Evolutionary conservation across 2,113 vertebrate genomes (phyloP).

Genomic region (Gnathonemus echidnorhynchus): DNA sequence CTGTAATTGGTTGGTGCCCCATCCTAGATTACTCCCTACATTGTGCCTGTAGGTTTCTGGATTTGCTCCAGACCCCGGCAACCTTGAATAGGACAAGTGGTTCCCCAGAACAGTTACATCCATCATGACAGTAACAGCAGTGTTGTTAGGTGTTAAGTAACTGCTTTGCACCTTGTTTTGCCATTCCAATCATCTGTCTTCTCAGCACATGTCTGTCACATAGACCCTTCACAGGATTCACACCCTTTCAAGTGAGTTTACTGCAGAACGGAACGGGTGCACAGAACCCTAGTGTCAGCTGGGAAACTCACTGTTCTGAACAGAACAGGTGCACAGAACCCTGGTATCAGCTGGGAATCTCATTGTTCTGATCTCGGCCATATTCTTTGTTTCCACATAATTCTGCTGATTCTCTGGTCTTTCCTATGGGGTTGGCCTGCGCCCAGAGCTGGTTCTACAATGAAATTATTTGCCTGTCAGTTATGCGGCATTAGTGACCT

Average conservation of each 20-base stretch:
- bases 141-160: not conserved
- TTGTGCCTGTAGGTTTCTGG: not conserved
- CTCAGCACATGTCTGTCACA: not conserved
- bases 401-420: not conserved
- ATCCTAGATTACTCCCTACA: not conserved
- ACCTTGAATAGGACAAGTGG: not conserved
- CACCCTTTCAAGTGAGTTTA: not conserved
- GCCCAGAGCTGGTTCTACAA: constrained; percentile 16
- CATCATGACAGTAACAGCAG: not conserved
- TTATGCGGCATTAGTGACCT: constrained; percentile 24
- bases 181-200: not conserved
- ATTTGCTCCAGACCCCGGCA: not conserved
- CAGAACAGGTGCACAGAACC: not conserved
- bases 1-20: not conserved
- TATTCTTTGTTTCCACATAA: not conserved
- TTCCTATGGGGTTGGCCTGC: not conserved
- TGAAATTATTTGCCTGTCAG: constrained; percentile 12
- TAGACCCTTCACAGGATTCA: not conserved
- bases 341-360: not conserved
- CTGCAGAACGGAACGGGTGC: not conserved
- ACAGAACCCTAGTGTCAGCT: not conserved
- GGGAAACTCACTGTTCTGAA: not conserved
- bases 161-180: not conserved
- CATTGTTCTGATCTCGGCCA: not conserved
- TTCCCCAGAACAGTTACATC: not conserved